These are phyloP conservation scores for Gisinianus flammeolus DNA, from an alignment of 2,888 invertebrate species.

Conservation along the genomic window DNA sequence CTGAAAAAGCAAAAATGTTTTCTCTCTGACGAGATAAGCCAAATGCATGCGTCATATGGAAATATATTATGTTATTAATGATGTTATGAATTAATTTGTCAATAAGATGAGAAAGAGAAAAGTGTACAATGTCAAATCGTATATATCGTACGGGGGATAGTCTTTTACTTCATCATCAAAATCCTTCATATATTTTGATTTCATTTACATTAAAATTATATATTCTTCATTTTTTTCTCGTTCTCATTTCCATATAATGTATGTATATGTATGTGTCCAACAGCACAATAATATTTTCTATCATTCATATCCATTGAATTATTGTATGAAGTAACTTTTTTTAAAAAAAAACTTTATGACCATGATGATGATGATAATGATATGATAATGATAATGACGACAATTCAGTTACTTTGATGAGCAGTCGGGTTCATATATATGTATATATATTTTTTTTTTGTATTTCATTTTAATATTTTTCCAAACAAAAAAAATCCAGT, in stretches of 20 bases:
- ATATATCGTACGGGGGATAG: neutral
- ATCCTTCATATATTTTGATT: neutral
- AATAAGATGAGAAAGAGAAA: too few species aligned
- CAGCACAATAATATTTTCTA: neutral
- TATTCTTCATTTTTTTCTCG: neutral
- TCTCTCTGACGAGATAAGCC: neutral
- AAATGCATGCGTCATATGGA: too few species aligned
- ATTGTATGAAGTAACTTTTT: too few species aligned
- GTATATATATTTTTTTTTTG: neutral
- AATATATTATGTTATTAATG: too few species aligned
- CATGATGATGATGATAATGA: neutral
- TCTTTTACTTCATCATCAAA: conserved; percentile 7
- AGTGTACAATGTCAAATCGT: too few species aligned
- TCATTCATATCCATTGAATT: too few species aligned
- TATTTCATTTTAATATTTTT: neutral
- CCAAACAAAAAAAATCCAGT: neutral
- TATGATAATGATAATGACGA: neutral
- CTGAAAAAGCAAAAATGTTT: too few species aligned
- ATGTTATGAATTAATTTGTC: too few species aligned
- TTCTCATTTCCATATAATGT: conserved; percentile 1
- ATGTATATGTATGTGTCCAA: neutral
- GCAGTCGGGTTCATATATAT: neutral
- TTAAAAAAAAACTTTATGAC: neutral
- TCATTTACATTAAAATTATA: neutral
- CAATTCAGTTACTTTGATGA: neutral